phyloP scores from a whole-genome alignment of 2,113 vertebrate species.

The Cyphomyrus plagiostoma region DNA sequence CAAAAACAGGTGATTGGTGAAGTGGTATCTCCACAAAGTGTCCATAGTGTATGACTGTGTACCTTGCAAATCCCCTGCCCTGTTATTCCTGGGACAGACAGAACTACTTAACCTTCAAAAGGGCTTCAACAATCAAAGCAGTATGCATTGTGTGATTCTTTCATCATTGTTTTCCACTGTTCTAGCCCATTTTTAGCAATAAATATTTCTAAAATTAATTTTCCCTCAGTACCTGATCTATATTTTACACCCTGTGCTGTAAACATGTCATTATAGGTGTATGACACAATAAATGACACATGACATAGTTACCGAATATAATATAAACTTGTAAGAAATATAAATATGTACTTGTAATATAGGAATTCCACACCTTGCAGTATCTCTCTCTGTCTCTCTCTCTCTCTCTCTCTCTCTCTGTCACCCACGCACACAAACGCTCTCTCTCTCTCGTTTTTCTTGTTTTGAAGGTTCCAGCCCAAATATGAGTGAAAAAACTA shows the following conservation, averaged over 20 bases:
- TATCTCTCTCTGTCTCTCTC: background rate
- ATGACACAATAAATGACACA: background rate
- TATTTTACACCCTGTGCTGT: background rate
- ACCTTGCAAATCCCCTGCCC: no score
- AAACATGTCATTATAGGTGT: background rate
- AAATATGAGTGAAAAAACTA: conserved; percentile 60
- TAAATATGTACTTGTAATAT: background rate
- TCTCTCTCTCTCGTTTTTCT: background rate
- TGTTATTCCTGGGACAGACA: no score
- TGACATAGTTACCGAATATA: background rate
- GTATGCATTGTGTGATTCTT: background rate
- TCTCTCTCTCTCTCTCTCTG: background rate
- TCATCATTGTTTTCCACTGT: background rate
- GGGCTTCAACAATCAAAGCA: background rate
- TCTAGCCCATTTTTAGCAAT: background rate
- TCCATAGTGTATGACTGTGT: no score
- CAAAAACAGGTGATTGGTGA: no score
- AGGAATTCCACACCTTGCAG: background rate
- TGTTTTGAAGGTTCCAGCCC: conserved; percentile 66
- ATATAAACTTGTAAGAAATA: background rate
- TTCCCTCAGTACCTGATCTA: background rate
- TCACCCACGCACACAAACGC: background rate
- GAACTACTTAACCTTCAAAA: background rate
- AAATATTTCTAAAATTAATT: background rate
- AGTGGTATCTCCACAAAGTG: no score